These are phyloP conservation scores for Abramis brama DNA, from an alignment of 2,113 vertebrate species.

Conservation along the genomic window DNA sequence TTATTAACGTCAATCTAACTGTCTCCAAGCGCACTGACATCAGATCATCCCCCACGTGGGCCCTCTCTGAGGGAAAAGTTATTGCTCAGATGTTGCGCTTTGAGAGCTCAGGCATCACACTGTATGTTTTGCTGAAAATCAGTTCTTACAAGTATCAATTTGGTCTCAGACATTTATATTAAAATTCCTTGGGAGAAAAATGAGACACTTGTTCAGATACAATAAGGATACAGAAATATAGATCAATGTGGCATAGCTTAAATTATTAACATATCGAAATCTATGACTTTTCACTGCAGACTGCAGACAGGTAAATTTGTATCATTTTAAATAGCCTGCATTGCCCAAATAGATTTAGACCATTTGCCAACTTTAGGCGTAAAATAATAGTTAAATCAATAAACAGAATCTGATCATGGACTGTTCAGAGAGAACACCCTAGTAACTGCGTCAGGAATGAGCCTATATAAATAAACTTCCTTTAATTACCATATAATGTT, in stretches of 20 bases:
- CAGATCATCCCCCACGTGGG: not conserved
- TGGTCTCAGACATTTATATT: not conserved
- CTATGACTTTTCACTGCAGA: not conserved
- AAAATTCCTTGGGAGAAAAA: not conserved
- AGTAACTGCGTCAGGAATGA: not conserved
- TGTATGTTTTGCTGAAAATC: not conserved
- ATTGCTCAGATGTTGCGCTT: not conserved
- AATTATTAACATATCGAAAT: no score
- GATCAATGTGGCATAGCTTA: not conserved
- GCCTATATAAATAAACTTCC: not conserved
- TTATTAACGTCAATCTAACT: constrained; percentile 19
- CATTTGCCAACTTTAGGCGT: not conserved
- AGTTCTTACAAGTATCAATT: not conserved
- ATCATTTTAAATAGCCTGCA: not conserved
- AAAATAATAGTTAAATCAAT: not conserved
- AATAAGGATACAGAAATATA: not conserved
- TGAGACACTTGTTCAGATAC: not conserved
- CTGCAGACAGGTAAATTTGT: not conserved
- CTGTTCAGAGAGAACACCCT: not conserved
- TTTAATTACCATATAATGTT: not conserved
- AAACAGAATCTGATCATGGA: not conserved
- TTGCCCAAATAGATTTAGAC: not conserved
- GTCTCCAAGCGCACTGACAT: not conserved
- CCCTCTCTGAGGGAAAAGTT: not conserved
- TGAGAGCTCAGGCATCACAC: not conserved